A percentile compares a stretch with the other conserved stretches of the same genome.
Evolutionary conservation across 2,113 vertebrate genomes (phyloP).

Genomic region (Xenopus laevis): DNA sequence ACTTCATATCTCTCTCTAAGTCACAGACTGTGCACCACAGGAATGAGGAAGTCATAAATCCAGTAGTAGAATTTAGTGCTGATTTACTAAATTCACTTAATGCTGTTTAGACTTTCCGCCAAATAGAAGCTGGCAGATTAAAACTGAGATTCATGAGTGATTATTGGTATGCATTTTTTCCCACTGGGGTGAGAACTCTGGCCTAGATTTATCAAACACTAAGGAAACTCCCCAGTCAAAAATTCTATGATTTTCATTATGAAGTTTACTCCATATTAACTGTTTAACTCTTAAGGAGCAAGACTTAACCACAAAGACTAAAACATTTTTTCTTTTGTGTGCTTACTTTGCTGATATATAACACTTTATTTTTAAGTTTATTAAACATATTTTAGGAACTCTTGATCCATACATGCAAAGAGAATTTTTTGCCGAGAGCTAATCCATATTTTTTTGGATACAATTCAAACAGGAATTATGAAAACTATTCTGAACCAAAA

Average conservation of each 20-base stretch:
- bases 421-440: too few species aligned
- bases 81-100: slow-evolving; percentile 2
- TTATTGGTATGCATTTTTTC: neutral
- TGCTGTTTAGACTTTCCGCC: neutral
- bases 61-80: neutral
- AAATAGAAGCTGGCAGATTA: neutral
- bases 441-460: too few species aligned
- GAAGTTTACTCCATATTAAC: neutral
- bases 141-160: neutral
- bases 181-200: slow-evolving; percentile 3
- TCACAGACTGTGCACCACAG: neutral
- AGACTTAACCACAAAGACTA: neutral
- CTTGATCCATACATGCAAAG: too few species aligned
- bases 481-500: too few species aligned
- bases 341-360: too few species aligned
- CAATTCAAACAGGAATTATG: too few species aligned
- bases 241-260: too few species aligned
- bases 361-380: too few species aligned
- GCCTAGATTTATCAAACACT: neutral
- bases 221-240: neutral
- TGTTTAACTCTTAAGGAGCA: neutral
- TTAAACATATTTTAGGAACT: too few species aligned
- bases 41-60: slow-evolving; percentile 35
- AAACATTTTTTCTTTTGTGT: too few species aligned
- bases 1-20: neutral